Evolutionary conservation across 1,140 invertebrate species (phyloP), one percentile per base, ranked within the genome.

Genomic region (Metopolophium dirhodum): DNA sequence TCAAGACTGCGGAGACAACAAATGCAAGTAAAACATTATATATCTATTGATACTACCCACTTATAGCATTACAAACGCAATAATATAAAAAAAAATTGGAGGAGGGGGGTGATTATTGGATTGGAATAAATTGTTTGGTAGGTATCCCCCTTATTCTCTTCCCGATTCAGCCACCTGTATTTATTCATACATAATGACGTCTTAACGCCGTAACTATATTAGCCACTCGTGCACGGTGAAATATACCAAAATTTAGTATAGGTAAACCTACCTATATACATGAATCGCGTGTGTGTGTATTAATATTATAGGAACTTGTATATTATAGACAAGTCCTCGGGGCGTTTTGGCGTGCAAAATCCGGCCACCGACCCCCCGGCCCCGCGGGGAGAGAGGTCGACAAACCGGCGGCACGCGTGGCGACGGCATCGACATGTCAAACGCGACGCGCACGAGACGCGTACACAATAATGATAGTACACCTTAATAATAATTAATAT

Each of bases 281-380:
- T 2, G 51, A 54, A 54, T 54, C 51, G 20, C 4, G 47, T 49
- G 47, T 54, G 23, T 41, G 37, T 85, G 30, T 61, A 30, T 61
- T 30, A 61, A 30, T 83, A 41, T 41, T 83, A 83, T 83, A 8
- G 26, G 7, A 37, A 83, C 57, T 61, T n/a, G 61, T 68, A 18
- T 68, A 26, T 83, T 83, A 41, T 41, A 26, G 7, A 45, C 22
- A 1, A 26, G 85, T 86, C 85, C 85, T 86, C 85, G 26, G 85
- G 85, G 41, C 85, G 30, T 30, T 86, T 86, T 86, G 41, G 85
- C 85, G 85, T 86, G 45, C 86, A 18, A 88, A 88, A 88, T 35
- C 9, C 30, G 11, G 30, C 11, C 47, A 49, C 47, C 86, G 85
- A 30, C 85, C 41, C 35, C 45, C 45, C 37, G 61, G 30, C 35